phyloP scores from a whole-genome alignment of 2,113 vertebrate species.

The Sclerurus mexicanus region DNA sequence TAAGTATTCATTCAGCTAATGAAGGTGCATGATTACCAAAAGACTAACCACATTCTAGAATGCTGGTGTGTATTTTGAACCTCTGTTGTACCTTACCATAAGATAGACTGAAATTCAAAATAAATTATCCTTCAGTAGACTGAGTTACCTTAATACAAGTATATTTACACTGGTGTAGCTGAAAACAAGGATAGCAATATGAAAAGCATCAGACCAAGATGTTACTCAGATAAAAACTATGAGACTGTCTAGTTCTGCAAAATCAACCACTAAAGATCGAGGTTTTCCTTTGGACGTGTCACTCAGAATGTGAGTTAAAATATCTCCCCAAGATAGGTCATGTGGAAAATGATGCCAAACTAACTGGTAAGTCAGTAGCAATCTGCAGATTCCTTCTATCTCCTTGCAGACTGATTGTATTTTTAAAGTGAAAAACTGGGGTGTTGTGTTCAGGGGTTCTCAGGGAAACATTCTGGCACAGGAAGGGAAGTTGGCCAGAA shows the following conservation, averaged over 20 bases:
- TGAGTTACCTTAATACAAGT: background rate
- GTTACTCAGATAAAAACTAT: background rate
- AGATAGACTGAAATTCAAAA: background rate
- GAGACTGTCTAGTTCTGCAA: background rate
- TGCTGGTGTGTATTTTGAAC: background rate
- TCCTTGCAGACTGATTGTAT: slow-evolving; percentile 17
- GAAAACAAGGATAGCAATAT: background rate
- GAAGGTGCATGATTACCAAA: background rate
- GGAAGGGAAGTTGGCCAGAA: slow-evolving; percentile 6
- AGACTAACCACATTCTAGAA: background rate
- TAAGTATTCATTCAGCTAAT: background rate
- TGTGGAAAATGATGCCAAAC: slow-evolving; percentile 23
- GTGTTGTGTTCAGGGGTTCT: slow-evolving; percentile 60
- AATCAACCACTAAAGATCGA: background rate
- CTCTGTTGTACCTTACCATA: background rate
- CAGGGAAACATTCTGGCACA: slow-evolving; percentile 28
- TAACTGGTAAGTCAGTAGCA: slow-evolving; percentile 13
- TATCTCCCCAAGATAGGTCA: slow-evolving; percentile 15
- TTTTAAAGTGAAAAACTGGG: slow-evolving; percentile 56
- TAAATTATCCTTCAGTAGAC: background rate
- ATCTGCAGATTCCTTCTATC: slow-evolving; percentile 9
- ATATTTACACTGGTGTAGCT: background rate
- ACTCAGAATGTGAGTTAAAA: slow-evolving; percentile 3
- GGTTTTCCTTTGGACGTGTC: background rate
- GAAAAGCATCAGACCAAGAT: background rate